Evolutionary conservation across 1,140 invertebrate species (phyloP), one percentile per base, ranked within the genome.

Genomic region (Pollicipes pollicipes): DNA sequence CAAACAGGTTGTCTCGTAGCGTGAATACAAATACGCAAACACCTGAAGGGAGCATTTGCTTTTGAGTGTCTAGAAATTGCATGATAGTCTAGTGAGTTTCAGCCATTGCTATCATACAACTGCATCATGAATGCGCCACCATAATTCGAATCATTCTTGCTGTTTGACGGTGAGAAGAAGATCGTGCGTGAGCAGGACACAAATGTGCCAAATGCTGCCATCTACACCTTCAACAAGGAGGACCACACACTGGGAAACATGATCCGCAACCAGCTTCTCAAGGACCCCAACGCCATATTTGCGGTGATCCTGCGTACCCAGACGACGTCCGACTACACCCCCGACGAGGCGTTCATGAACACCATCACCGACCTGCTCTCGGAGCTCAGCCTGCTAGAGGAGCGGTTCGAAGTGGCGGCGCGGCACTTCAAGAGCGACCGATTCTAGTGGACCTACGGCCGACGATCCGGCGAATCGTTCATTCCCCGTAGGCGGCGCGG

Each of bases 201-300:
- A 0, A 99, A 99, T 85, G 84, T 99, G 3, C 93, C 96, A 45
- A 99, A 99, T 87, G 97, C 97, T 24, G 93, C 95, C 17, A 92
- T 99, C 76, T 99, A 99, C 79, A 99, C 95, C 0, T 89, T 99
- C n/a, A 98, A 98, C 75, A 99, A 99, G 82, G 97, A 99, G 82
- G 97, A 99, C 81, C 97, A 99, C 78, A 99, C 97, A 0, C 80
- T 99, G 30, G 97, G 97, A 78, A 99, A 99, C 80, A 92, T 98
- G 90, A 95, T 99, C 72, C 89, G 95, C 82, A 92, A 95, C 95
- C 98, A 85, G 85, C 88, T 85, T 73, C 70, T 74, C 70, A 99
- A 99, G 80, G 97, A 99, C 80, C 97, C 97, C 10, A 93, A 97
- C 83, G 96, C 99, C 13, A 79, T 99, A 30, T 99, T 99, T 83